These are phyloP conservation scores for Rhabdomys dilectus DNA, from an alignment of 2,113 vertebrate species.

Conservation along the genomic window DNA sequence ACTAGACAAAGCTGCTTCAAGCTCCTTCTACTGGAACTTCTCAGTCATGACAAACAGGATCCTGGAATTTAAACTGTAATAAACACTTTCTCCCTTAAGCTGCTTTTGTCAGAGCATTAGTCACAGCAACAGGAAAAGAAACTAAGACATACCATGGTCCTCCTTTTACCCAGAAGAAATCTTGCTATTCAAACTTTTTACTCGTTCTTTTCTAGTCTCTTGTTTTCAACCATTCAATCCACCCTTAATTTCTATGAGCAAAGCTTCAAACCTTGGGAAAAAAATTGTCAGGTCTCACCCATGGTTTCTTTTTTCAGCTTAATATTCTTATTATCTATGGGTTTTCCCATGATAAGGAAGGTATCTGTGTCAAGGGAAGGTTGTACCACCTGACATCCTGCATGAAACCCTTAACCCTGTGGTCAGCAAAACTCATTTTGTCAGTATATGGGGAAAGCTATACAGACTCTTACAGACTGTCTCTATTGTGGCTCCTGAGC, in stretches of 20 bases:
- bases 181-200: background rate
- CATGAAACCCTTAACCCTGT: background rate
- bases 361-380: background rate
- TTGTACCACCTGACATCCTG: background rate
- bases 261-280: background rate
- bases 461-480: background rate
- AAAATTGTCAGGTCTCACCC: background rate
- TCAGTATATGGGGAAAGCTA: background rate
- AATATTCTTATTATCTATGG: background rate
- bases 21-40: background rate
- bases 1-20: background rate
- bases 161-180: background rate
- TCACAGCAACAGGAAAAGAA: background rate
- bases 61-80: background rate
- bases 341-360: constrained; percentile 13
- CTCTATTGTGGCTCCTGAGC: background rate
- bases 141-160: background rate
- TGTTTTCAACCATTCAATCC: background rate
- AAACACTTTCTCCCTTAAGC: too few species aligned
- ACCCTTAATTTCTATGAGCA: background rate
- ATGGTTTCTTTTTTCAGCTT: background rate
- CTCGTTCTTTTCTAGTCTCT: constrained; percentile 12
- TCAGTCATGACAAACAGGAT: too few species aligned
- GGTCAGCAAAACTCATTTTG: constrained; percentile 26
- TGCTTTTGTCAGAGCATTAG: background rate